phyloP scores from a whole-genome alignment of 2,888 invertebrate genomes.

The Harpagoxenus sublaevis region DNA sequence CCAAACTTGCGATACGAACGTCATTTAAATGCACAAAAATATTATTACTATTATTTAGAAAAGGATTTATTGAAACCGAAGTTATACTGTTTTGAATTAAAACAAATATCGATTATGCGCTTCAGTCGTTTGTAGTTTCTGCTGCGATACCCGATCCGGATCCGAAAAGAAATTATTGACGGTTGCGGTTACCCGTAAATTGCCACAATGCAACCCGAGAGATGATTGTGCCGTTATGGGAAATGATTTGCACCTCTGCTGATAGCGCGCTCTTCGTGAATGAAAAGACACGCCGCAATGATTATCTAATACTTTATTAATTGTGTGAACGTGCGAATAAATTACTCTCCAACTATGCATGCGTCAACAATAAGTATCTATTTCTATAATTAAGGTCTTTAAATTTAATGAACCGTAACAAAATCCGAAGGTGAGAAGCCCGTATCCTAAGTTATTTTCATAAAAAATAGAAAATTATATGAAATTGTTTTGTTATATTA shows the following conservation, averaged over 20 bases:
- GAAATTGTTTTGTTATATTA: not conserved
- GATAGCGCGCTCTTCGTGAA: not conserved
- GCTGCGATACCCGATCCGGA: not conserved
- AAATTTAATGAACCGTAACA: not conserved
- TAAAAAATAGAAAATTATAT: not conserved
- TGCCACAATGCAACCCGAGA: too few relatives aligned
- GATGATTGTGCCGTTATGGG: not conserved
- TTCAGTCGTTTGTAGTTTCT: not conserved
- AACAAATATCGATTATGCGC: not conserved
- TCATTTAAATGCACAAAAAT: too few relatives aligned
- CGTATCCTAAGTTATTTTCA: not conserved
- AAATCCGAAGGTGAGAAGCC: not conserved
- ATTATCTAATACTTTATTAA: not conserved
- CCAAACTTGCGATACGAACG: too few relatives aligned
- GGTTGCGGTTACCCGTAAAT: constrained; percentile 20
- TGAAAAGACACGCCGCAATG: not conserved
- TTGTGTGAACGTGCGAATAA: not conserved
- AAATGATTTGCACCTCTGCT: not conserved
- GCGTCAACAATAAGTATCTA: not conserved
- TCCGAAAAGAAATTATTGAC: not conserved
- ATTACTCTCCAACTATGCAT: not conserved
- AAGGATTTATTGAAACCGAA: not conserved
- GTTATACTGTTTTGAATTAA: not conserved
- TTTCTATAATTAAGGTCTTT: not conserved
- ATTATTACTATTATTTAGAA: not conserved